These are phyloP conservation scores for Bugulina stolonifera DNA, from an alignment of 2,888 invertebrate genomes.

Conservation along the genomic window DNA sequence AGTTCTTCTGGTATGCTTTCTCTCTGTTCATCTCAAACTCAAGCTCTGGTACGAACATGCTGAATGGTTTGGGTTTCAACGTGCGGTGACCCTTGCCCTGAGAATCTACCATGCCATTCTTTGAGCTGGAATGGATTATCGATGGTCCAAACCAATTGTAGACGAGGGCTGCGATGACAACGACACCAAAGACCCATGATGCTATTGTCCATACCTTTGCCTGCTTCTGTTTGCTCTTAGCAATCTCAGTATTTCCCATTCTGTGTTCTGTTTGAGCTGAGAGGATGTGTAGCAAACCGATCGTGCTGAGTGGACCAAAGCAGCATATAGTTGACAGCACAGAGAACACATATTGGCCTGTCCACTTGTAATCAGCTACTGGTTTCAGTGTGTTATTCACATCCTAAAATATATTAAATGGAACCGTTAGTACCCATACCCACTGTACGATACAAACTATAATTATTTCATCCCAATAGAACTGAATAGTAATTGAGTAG, in stretches of 20 bases:
- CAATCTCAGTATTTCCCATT: not conserved
- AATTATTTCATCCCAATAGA: too few relatives aligned
- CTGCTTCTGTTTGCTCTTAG: not conserved
- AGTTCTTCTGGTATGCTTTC: not conserved
- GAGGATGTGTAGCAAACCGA: not conserved
- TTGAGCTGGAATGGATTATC: not conserved
- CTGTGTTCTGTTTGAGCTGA: conserved; percentile 10
- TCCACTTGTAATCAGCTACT: not conserved
- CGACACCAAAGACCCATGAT: not conserved
- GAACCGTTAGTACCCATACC: too few relatives aligned
- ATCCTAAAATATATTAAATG: too few relatives aligned
- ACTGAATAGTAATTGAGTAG: too few relatives aligned
- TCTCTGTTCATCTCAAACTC: conserved; percentile 1
- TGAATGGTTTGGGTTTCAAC: not conserved
- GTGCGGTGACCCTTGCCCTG: not conserved
- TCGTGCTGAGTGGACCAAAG: conserved; percentile 2
- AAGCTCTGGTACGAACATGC: not conserved
- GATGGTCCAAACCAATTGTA: not conserved
- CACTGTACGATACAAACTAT: too few relatives aligned
- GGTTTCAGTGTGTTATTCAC: too few relatives aligned
- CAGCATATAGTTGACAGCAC: conserved; percentile 11
- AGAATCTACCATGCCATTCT: not conserved
- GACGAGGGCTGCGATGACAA: not conserved
- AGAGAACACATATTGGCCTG: conserved; percentile 1
- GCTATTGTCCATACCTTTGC: not conserved